Conservation (phyloP, 2,797 vertebrate genomes). For the Pangasius djambal region DNA sequence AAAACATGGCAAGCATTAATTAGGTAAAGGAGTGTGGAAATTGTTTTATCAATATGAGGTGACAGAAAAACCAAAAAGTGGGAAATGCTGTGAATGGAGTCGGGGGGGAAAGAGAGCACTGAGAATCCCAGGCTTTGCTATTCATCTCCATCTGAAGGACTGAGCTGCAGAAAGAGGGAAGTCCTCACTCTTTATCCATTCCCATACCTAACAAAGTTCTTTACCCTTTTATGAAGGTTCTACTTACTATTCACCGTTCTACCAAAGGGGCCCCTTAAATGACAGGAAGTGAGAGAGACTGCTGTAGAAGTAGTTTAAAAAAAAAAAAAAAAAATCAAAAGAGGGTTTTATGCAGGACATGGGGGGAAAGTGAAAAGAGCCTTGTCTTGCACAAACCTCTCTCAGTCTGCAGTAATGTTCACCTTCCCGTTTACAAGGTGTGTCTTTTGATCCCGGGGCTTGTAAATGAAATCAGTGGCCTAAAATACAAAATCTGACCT, state of each 20-base stretch:
- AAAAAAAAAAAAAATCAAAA: slow-evolving; percentile 41
- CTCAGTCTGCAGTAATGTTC: slow-evolving; percentile 34
- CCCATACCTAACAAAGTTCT: slow-evolving; percentile 45
- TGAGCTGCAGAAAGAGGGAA: slow-evolving; percentile 32
- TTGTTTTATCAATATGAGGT: not conserved
- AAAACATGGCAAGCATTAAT: not conserved
- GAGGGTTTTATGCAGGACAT: slow-evolving; percentile 43
- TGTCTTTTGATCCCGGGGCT: slow-evolving; percentile 47
- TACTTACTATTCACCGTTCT: slow-evolving; percentile 40
- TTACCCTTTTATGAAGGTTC: slow-evolving; percentile 34
- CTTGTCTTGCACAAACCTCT: slow-evolving; percentile 49
- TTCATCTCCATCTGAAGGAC: slow-evolving; percentile 29
- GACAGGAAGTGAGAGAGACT: slow-evolving; percentile 55
- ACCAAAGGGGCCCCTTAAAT: slow-evolving; percentile 50
- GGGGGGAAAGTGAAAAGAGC: slow-evolving; percentile 44
- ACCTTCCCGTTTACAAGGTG: slow-evolving; percentile 43
- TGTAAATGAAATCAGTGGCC: slow-evolving; percentile 35
- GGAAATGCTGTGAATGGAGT: not conserved
- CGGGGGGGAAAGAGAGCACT: not conserved
- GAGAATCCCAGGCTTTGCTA: slow-evolving; percentile 31
- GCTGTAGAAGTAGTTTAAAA: slow-evolving; percentile 41
- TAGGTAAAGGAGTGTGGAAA: not conserved
- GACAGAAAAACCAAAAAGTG: not conserved
- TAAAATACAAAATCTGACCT: not conserved
- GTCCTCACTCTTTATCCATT: slow-evolving; percentile 39